phyloP scores from a whole-genome alignment of 2,888 invertebrate genomes.

The Pyrrhosoma nymphula region DNA sequence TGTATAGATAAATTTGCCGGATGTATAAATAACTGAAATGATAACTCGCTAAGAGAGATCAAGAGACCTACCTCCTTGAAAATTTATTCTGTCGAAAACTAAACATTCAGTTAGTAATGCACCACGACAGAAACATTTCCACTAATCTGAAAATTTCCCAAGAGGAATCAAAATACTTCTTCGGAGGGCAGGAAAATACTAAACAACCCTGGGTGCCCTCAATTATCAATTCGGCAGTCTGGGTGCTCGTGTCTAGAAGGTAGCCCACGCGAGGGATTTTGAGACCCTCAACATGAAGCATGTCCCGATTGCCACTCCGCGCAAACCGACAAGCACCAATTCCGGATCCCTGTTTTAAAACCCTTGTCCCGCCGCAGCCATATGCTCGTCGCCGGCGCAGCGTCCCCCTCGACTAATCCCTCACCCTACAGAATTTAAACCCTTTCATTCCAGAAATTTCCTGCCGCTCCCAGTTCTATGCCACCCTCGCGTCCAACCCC shows the following conservation, averaged over 20 bases:
- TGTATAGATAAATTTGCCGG: no score
- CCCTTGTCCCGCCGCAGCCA: background rate
- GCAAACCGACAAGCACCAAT: background rate
- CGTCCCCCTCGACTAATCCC: background rate
- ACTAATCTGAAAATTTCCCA: no score
- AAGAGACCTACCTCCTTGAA: no score
- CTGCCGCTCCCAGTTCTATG: background rate
- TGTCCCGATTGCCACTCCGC: background rate
- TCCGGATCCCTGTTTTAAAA: background rate
- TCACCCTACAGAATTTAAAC: background rate
- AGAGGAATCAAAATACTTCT: no score
- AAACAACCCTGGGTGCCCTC: no score
- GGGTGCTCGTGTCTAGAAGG: background rate
- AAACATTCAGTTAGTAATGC: no score
- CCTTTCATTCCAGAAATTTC: background rate
- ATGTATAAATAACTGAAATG: no score
- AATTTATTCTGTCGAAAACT: no score
- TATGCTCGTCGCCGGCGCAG: background rate
- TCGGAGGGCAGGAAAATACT: no score
- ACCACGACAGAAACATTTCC: no score
- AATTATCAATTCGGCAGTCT: no score
- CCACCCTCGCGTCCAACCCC: background rate
- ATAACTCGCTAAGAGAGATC: no score
- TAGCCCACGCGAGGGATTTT: background rate
- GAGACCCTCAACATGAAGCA: background rate